Percentiles rank a stretch among this genome's conserved stretches.
Evolutionary conservation across 1,140 invertebrate genomes (phyloP).

Genomic region (Heterodera schachtii): DNA sequence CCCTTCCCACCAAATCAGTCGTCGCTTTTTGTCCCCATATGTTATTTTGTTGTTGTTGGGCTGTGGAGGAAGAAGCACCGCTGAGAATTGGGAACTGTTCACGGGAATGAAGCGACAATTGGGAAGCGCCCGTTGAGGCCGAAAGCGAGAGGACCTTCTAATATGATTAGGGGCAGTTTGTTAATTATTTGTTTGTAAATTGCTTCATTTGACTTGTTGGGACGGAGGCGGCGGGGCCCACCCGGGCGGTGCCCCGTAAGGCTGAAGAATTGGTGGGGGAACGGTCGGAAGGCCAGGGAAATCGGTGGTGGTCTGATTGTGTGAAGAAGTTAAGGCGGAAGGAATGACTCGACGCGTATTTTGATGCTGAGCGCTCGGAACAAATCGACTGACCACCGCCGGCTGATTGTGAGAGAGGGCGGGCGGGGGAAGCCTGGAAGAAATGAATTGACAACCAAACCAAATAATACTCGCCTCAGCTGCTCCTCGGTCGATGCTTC

Average conservation of each 20-base stretch:
- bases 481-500: constrained; percentile 4
- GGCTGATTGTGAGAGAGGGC: background rate
- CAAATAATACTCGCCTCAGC: constrained; percentile 11
- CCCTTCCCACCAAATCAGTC: constrained; percentile 18
- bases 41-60: constrained; percentile 9
- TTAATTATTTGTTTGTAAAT: too few relatives aligned
- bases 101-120: constrained; percentile 29
- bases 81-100: constrained; percentile 39
- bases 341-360: constrained; percentile 19
- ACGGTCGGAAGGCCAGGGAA: constrained; percentile 27
- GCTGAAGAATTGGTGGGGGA: constrained; percentile 10
- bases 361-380: constrained; percentile 46
- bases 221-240: background rate
- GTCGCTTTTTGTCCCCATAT: constrained; percentile 23
- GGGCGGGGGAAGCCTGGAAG: background rate
- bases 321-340: constrained; percentile 20
- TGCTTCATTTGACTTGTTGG: background rate
- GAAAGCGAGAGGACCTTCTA: background rate
- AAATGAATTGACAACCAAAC: background rate
- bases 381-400: constrained; percentile 26
- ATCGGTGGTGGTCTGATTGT: constrained; percentile 14
- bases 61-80: constrained; percentile 7
- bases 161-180: too few relatives aligned
- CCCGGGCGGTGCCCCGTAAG: constrained; percentile 37
- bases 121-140: background rate